phyloP scores from a whole-genome alignment of 35 echinoderm and acorn worm species.

The Ophioderma brevispina region DNA sequence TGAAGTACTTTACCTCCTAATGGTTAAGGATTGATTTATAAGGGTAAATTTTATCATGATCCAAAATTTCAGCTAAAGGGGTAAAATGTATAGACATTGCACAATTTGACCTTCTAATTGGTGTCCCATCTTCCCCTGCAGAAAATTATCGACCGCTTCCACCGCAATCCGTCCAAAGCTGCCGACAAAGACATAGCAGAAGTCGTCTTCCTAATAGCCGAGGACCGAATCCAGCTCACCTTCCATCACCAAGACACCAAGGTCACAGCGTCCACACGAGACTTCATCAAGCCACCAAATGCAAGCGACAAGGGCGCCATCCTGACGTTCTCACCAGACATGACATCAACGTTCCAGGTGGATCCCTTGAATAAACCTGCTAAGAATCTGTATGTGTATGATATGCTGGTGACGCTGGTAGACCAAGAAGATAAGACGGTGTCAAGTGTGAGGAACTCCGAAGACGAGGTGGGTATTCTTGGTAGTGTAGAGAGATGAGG shows the following conservation, averaged over 20 bases:
- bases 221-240: slow-evolving; percentile 93
- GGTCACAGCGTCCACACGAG: slow-evolving; percentile 84
- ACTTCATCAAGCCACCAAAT: slow-evolving; percentile 97
- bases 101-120: too few relatives aligned
- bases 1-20: too few relatives aligned
- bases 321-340: slow-evolving; percentile 74
- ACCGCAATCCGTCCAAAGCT: slow-evolving; percentile 59
- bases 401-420: slow-evolving; percentile 79
- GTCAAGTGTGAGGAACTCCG: slow-evolving; percentile 72
- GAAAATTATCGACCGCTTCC: slow-evolving; percentile 94
- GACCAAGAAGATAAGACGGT: slow-evolving; percentile 87
- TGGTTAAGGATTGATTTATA: too few relatives aligned
- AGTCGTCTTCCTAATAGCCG: slow-evolving; percentile 80
- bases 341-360: slow-evolving; percentile 96
- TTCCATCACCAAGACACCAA: slow-evolving; percentile 97
- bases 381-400: slow-evolving; percentile 89
- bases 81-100: too few relatives aligned
- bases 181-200: slow-evolving; percentile 93
- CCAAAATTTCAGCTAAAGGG: too few relatives aligned
- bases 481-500: too few relatives aligned
- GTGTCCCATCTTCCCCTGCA: slow-evolving; percentile 20
- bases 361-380: slow-evolving; percentile 69
- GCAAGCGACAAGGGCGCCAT: slow-evolving; percentile 91
- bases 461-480: slow-evolving; percentile 89
- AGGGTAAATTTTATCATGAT: too few relatives aligned